These are phyloP conservation scores for Pristionchus maxplancki DNA, from an alignment of 2,888 invertebrate species.

Conservation along the genomic window DNA sequence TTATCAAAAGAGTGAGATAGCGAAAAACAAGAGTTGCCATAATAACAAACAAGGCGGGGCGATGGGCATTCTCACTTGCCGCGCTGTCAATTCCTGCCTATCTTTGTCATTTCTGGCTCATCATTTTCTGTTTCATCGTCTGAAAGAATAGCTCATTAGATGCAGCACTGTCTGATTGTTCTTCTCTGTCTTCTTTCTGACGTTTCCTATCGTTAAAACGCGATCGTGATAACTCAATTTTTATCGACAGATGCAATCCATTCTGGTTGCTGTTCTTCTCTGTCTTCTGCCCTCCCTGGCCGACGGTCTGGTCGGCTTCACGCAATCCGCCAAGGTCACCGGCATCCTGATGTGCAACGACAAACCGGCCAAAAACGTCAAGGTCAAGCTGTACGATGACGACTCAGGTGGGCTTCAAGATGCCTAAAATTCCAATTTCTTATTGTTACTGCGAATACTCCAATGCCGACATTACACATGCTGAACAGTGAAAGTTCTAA, in stretches of 20 bases:
- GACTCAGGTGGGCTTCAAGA: slow-evolving; percentile 34
- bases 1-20: background rate
- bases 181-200: no score
- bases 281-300: slow-evolving; percentile 51
- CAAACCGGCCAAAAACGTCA: slow-evolving; percentile 43
- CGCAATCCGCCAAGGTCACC: slow-evolving; percentile 30
- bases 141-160: background rate
- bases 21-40: background rate
- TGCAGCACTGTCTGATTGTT: background rate
- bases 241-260: no score
- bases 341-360: slow-evolving; percentile 50
- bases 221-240: no score
- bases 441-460: background rate
- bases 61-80: background rate
- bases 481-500: no score
- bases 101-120: background rate
- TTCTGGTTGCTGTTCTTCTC: no score
- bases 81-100: background rate
- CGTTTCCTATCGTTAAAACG: no score
- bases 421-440: background rate
- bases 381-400: slow-evolving; percentile 50
- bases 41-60: background rate
- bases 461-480: background rate
- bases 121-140: background rate
- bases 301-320: slow-evolving; percentile 49